Conservation (phyloP, 2,888 invertebrate species). For the Argyresthia goedartella region DNA sequence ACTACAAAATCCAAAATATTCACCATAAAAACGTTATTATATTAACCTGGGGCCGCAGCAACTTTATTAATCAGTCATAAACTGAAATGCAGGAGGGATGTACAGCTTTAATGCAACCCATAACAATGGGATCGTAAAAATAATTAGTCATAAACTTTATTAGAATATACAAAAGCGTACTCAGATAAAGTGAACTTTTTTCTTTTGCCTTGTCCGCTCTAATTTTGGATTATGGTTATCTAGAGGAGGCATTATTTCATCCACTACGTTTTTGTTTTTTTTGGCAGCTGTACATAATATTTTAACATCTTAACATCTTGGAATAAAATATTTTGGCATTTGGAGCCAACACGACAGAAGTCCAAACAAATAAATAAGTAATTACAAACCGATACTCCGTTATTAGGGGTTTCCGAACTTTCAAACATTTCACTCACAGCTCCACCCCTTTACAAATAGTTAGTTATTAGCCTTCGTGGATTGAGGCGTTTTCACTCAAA, state of each 20-base stretch:
- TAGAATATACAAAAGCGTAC: background rate
- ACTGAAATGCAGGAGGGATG: conserved; percentile 31
- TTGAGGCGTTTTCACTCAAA: background rate
- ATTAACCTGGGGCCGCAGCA: conserved; percentile 15
- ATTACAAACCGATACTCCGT: background rate
- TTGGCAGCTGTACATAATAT: too few species aligned
- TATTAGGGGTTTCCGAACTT: background rate
- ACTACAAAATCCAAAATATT: too few species aligned
- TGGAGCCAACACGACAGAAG: too few species aligned
- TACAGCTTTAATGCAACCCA: conserved; percentile 26
- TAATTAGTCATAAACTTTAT: conserved; percentile 17
- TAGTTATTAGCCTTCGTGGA: background rate
- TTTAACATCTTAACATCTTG: too few species aligned
- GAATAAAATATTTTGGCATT: too few species aligned
- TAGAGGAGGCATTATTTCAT: too few species aligned
- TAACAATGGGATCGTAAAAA: conserved; percentile 29
- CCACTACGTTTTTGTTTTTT: too few species aligned
- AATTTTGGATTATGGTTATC: too few species aligned
- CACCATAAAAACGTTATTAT: too few species aligned
- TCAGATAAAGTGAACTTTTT: background rate
- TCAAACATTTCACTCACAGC: conserved; percentile 3
- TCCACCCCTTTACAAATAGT: background rate
- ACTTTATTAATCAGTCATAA: conserved; percentile 61
- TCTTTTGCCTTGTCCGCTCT: background rate
- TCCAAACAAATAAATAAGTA: too few species aligned